Conservation (phyloP, 2,888 invertebrate genomes). For the Pseudococcus longispinus region DNA sequence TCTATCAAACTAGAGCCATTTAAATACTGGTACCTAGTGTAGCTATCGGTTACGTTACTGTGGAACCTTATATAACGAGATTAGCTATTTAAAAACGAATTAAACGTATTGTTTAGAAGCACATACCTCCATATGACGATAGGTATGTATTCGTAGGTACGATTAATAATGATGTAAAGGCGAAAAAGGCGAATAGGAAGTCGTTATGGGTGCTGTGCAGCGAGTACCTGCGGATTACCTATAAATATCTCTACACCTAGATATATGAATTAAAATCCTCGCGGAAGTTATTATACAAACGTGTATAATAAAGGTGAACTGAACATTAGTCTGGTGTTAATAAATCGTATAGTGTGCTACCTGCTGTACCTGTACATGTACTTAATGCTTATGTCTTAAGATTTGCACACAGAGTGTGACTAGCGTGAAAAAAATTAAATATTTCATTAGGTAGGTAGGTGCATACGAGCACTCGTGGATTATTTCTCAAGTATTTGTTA, state of each 20-base stretch:
- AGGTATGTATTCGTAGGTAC: not conserved
- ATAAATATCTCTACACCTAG: not conserved
- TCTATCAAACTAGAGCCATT: not conserved
- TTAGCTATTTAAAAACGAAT: constrained; percentile 3
- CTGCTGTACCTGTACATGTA: too few relatives aligned
- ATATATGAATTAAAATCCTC: not conserved
- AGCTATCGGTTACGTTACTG: not conserved
- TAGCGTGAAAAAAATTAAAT: not conserved
- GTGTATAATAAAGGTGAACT: not conserved
- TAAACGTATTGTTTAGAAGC: not conserved
- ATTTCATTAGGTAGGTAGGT: not conserved
- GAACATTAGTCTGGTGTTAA: not conserved
- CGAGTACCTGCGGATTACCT: not conserved
- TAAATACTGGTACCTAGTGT: not conserved
- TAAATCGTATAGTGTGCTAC: not conserved
- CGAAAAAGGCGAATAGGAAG: constrained; percentile 27
- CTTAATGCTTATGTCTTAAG: not conserved
- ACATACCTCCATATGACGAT: not conserved
- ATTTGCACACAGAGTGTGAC: not conserved
- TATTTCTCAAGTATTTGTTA: not conserved
- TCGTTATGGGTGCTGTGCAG: not conserved
- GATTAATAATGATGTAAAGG: constrained; percentile 33
- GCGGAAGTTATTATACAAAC: not conserved
- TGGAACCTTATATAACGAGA: not conserved
- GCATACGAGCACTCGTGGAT: not conserved